Base-by-base conservation (phyloP, 2,888 invertebrate species). In the Germaria angustata region DNA sequence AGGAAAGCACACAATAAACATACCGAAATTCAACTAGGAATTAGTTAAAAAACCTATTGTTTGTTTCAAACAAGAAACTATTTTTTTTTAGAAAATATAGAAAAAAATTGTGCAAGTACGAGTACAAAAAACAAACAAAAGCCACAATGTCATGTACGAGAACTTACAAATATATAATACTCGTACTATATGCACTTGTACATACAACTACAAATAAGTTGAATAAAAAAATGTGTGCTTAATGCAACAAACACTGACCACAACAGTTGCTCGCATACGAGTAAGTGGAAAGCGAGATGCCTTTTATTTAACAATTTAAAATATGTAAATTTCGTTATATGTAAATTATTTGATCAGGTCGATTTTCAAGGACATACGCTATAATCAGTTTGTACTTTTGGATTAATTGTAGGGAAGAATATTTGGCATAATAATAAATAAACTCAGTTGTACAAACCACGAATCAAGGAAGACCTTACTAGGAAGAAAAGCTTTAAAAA, bases 1-100 rank as follows among this genome's bases (percentile, higher is more conserved):
- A 44, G 15, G 41, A 61, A 61, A n/a, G 11, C 9, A 66, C 11
- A 36, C 20, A 66, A 51, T n/a, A n/a, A 28, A 28, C 28, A 28
- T 28, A 55, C 41, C 32, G 22, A 41, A 55, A 69, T 28, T 55
- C 41, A 69, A 44, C 53, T 44, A 24, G 69, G 69, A 69, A 69
- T 69, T 55, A 20, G 41, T 55, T 28, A 55, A 55, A 53, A 69
- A 8, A 8, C 34, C 55, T 32, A 44, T 69, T 55, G 55, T 44
- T 55, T 55, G 13, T 32, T 44, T 24, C 9, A 8, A 53, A 69
- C 69, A 69, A 55, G 41, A 55, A 13, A 44, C 20, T 55, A n/a
- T 24, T 51, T 41, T 53, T 68, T 41, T 28, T 28, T 28, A 5
- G 28, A 55, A 7, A 20, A 34, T 5, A n/a, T 53, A 39, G 15